These are phyloP conservation scores for Thamnophis elegans DNA, from an alignment of 2,797 vertebrate genomes.

Conservation along the genomic window DNA sequence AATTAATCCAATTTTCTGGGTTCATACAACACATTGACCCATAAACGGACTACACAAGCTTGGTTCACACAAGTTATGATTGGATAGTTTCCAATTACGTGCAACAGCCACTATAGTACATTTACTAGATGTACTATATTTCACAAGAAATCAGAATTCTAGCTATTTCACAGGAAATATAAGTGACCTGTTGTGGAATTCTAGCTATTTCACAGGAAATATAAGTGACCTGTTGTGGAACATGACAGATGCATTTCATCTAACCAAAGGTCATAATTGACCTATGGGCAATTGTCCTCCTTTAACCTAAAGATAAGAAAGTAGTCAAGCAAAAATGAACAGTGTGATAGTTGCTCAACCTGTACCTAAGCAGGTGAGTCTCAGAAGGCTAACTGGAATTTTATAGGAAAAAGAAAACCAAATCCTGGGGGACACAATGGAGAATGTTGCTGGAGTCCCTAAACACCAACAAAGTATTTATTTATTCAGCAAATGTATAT, in stretches of 20 bases:
- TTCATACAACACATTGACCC: neutral
- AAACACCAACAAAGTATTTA: neutral
- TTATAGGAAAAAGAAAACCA: neutral
- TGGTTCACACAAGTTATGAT: neutral
- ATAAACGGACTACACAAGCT: neutral
- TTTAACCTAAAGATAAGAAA: neutral
- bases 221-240: neutral
- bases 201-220: neutral
- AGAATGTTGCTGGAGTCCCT: neutral
- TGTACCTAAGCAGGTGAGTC: neutral
- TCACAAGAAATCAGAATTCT: neutral
- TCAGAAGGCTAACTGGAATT: neutral
- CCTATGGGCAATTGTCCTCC: neutral
- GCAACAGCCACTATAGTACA: neutral
- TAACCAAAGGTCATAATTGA: neutral
- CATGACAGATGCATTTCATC: neutral
- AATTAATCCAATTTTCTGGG: neutral
- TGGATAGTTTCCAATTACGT: neutral
- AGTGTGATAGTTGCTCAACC: neutral
- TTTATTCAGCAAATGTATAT: neutral
- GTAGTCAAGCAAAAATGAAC: neutral
- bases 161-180: neutral
- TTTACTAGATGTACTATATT: neutral
- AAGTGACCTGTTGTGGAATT: neutral
- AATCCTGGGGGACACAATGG: neutral